phyloP scores from a whole-genome alignment of 2,888 invertebrate genomes.

The Hoplodrina ambigua region DNA sequence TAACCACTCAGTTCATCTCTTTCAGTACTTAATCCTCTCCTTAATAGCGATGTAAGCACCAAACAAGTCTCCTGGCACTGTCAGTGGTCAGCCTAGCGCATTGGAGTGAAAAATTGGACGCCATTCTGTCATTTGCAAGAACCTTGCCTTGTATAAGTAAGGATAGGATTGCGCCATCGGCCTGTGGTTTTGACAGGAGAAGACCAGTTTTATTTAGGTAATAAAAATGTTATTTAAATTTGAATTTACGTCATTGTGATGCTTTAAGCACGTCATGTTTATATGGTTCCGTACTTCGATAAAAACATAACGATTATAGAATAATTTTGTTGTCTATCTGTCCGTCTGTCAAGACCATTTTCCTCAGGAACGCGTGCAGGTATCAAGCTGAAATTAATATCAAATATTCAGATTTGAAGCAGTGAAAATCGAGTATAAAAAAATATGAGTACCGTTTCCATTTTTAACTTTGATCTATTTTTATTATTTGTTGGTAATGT shows the following conservation, averaged over 20 bases:
- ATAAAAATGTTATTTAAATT: not conserved
- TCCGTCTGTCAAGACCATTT: too few species aligned
- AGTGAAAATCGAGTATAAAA: too few species aligned
- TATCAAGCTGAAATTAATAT: too few species aligned
- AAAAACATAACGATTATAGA: too few species aligned
- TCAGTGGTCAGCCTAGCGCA: conserved; percentile 35
- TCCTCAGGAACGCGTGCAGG: too few species aligned
- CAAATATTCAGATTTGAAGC: too few species aligned
- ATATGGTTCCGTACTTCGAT: too few species aligned
- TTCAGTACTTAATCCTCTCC: not conserved
- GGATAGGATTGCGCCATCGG: not conserved
- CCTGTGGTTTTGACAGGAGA: conserved; percentile 7
- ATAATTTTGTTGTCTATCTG: too few species aligned
- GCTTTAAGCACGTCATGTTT: too few species aligned
- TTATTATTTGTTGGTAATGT: too few species aligned
- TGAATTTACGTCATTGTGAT: not conserved
- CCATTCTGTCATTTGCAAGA: conserved; percentile 39
- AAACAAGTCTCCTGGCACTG: conserved; percentile 1
- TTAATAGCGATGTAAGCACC: conserved; percentile 4
- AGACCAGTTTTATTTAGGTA: not conserved
- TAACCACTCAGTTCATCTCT: not conserved
- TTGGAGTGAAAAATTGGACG: conserved; percentile 36
- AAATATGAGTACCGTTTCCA: too few species aligned
- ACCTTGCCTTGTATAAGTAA: conserved; percentile 10
- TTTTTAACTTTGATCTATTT: too few species aligned